Conservation (phyloP, 2,113 vertebrate genomes). For the Channa maculata region DNA sequence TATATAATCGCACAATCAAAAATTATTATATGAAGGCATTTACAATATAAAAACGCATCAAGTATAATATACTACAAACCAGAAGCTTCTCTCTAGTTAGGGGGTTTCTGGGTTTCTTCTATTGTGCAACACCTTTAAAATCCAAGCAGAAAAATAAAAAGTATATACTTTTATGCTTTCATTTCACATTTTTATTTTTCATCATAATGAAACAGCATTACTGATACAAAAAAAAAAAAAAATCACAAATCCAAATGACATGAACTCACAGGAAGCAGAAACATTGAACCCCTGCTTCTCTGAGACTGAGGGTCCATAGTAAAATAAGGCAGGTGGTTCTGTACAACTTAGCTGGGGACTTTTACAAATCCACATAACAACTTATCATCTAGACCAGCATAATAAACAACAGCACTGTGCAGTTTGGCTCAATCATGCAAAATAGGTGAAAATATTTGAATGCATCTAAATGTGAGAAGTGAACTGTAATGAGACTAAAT, state of each 20-base stretch:
- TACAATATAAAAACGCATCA: no score
- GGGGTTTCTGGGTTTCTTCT: no score
- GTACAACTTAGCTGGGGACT: slow-evolving; percentile 28
- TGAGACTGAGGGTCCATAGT: slow-evolving; percentile 41
- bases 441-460: slow-evolving; percentile 26
- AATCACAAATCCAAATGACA: slow-evolving; percentile 68
- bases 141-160: neutral
- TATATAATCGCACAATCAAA: no score
- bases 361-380: slow-evolving; percentile 24
- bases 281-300: slow-evolving; percentile 57
- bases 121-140: neutral
- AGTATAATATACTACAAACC: no score
- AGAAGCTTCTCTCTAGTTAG: no score
- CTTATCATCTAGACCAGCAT: slow-evolving; percentile 22
- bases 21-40: no score
- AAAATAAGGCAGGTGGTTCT: slow-evolving; percentile 62
- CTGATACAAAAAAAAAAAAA: slow-evolving; percentile 80
- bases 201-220: slow-evolving; percentile 79
- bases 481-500: slow-evolving; percentile 34
- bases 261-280: slow-evolving; percentile 63
- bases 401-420: slow-evolving; percentile 29
- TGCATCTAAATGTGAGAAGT: slow-evolving; percentile 17
- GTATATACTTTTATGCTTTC: slow-evolving; percentile 1
- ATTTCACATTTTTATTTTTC: slow-evolving; percentile 82
- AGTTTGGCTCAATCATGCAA: slow-evolving; percentile 59